Base-by-base conservation (phyloP, 2,797 vertebrate genomes). In the Cyclopterus lumpus region DNA sequence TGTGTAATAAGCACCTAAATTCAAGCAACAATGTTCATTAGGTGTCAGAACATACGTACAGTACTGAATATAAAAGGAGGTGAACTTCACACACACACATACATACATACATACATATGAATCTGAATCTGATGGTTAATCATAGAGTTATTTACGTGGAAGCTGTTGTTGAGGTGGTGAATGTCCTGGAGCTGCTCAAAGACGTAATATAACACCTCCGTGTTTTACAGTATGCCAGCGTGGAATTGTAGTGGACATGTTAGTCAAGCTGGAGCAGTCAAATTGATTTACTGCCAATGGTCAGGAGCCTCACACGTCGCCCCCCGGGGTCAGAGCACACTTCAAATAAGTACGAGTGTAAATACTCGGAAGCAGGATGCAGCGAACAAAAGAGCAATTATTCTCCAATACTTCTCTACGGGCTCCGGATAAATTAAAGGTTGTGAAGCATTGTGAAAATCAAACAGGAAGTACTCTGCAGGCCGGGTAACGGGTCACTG, bases 261-360 rank as follows among this genome's bases (percentile, higher is more conserved):
- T 58, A 8, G 64, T 20, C 48, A 12, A 64, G 51, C 44, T 68
- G 15, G 5, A 54, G 32, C 36, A 22, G 24, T 46, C 38, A 65
- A 28, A 53, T 30, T 14, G 48, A 63, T 62, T 67, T n/a, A 62
- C 26, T 67, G 30, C 34, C 3, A 36, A n/a, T n/a, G 14, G 15
- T 34, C 12, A 4, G 24, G 7, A 42, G 28, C 38, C 40, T 71
- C 42, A 76, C 73, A 63, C 44, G 26, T 16, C 32, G 12, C 1
- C 12, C 58, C 40, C 28, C 22, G 20, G 62, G 40, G 51, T 64
- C 62, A 58, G 62, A 71, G 74, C 57, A 60, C 32, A 64, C 74
- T 67, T 49, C 30, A 65, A 59, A 65, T 24, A 48, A 71, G 40
- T 18, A 67, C 14, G 28, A 60, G 68, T 38, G n/a, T 53, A 54